Base-by-base conservation (phyloP, 2,113 vertebrate species). In the Cololabis saira region DNA sequence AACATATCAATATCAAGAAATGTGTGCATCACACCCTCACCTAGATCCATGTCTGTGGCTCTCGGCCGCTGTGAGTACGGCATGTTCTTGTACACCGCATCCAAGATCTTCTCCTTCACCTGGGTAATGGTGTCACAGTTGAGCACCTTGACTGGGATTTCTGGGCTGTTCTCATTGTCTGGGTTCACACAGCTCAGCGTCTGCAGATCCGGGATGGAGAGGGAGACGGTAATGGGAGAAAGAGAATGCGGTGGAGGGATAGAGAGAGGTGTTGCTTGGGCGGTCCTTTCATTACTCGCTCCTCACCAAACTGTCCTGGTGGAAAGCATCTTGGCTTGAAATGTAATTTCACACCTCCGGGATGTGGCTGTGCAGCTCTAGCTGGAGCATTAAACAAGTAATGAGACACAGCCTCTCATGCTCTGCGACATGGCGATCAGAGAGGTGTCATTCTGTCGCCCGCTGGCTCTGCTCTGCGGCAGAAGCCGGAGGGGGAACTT, bases 71-170 rank as follows among this genome's bases (percentile, higher is more conserved):
- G 95, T 2, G 96, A 98, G 58, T 93, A 98, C 0, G 96, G 95
- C 60, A 96, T 95, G 0, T 98, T 98, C 84, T 98, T 98, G 68
- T 97, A 97, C 1, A 97, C 92, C 0, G 95, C 95, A 2, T 98
- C 96, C 1, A 98, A 93, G 80, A 98, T 97, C 92, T 98, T 98
- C 91, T 98, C 96, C 84, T 98, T 98, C 67, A 96, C 96, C 27
- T 98, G 96, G 1, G 95, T 97, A 84, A 98, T 94, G 81, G 96
- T 97, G 85, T 98, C 96, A 15, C 96, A 98, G 93, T 98, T 97
- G 21, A 98, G 85, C 81, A 94, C 96, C 85, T 98, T 98, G 81
- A 98, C 96, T 0, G 95, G 95, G 90, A 96, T 95, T 89, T 98
- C 96, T 0, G 96, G 96, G 49, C 95, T 98, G 88, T 98, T 98